Evolutionary conservation across 2,797 vertebrate genomes (phyloP).

Genomic region (Pipistrellus kuhlii): DNA sequence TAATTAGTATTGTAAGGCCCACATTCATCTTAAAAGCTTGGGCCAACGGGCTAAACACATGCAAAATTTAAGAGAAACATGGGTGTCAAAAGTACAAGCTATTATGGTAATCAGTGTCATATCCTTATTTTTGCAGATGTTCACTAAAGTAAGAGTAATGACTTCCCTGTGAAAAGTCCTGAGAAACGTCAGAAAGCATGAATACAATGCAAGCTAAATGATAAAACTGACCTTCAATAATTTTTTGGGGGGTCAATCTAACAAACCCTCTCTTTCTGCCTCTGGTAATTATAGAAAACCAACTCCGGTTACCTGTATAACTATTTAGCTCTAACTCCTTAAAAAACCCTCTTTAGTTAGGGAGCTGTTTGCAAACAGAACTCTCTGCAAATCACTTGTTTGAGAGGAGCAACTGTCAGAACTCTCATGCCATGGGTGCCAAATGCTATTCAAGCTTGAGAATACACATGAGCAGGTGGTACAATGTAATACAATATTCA

Average conservation of each 20-base stretch:
- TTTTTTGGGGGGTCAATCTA: not conserved
- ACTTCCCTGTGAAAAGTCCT: not conserved
- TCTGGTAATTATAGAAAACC: conserved; percentile 16
- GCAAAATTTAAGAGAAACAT: not conserved
- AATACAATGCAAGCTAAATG: not conserved
- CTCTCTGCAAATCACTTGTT: not conserved
- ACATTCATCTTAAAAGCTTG: not conserved
- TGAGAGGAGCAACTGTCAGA: not conserved
- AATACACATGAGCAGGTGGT: not conserved
- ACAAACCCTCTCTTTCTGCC: not conserved
- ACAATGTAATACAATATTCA: not conserved
- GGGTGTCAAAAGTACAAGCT: not conserved
- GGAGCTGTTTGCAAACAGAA: not conserved
- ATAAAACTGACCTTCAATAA: not conserved
- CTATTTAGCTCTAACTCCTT: rapidly evolving
- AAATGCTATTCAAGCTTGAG: not conserved
- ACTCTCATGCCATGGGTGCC: not conserved
- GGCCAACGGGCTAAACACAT: not conserved
- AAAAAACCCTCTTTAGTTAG: not conserved
- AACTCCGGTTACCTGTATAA: not conserved
- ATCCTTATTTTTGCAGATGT: not conserved
- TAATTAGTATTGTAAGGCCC: not conserved
- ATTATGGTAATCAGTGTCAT: not conserved
- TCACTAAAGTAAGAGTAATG: not conserved
- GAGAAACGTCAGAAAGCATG: not conserved